These are phyloP conservation scores for Acanthosoma haemorrhoidale DNA, from an alignment of 2,888 invertebrate genomes.

Conservation along the genomic window DNA sequence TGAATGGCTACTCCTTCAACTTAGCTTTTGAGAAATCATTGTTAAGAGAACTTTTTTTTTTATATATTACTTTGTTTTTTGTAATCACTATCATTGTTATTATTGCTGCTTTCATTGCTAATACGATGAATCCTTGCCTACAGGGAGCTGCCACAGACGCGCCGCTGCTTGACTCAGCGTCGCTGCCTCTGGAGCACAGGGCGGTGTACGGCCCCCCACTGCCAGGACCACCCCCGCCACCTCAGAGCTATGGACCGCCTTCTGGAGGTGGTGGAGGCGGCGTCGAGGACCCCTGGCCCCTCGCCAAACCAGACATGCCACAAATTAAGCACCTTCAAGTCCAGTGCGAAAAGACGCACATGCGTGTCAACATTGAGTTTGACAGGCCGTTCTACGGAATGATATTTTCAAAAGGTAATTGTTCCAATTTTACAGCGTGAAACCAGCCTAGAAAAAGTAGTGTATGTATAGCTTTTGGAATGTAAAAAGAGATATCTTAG, in stretches of 20 bases:
- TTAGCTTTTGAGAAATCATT: no score
- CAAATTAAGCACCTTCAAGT: slow-evolving; percentile 88
- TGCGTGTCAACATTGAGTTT: slow-evolving; percentile 91
- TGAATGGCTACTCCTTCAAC: no score
- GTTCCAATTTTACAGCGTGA: slow-evolving; percentile 8
- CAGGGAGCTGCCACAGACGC: slow-evolving; percentile 41
- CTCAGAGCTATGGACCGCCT: slow-evolving; percentile 40
- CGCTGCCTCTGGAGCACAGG: slow-evolving; percentile 43
- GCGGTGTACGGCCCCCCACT: slow-evolving; percentile 43
- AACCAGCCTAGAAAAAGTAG: no score
- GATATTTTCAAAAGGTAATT: slow-evolving; percentile 86
- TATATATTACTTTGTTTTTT: no score
- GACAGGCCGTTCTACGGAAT: slow-evolving; percentile 94
- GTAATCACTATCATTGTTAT: no score
- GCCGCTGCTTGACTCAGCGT: slow-evolving; percentile 40
- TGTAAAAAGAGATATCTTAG: no score
- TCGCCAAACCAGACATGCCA: slow-evolving; percentile 80
- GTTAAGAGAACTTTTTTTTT: no score
- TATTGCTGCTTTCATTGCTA: no score
- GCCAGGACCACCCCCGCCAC: slow-evolving; percentile 34
- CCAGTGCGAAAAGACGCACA: slow-evolving; percentile 87
- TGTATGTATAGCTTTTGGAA: no score
- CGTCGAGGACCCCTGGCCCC: slow-evolving; percentile 74
- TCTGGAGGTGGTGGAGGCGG: slow-evolving; percentile 46
- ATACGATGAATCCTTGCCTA: background rate